phyloP scores from a whole-genome alignment of 2,797 vertebrate species.

The Okamejei kenojei region DNA sequence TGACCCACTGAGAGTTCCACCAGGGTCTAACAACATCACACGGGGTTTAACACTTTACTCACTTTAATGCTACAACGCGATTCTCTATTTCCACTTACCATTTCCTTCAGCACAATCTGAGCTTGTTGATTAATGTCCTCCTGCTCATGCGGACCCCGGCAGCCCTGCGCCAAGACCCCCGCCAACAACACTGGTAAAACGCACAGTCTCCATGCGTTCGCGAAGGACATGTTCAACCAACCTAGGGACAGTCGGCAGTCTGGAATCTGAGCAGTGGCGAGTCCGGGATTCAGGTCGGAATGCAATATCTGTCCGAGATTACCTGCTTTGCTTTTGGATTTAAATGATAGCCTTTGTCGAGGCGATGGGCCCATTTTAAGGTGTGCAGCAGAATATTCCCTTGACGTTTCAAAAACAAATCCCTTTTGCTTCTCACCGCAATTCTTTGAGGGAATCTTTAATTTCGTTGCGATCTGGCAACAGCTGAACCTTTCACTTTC shows the following conservation, averaged over 20 bases:
- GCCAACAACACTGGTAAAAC: not conserved
- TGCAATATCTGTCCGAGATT: not conserved
- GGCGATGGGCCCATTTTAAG: not conserved
- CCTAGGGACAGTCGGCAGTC: no score
- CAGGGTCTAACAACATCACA: not conserved
- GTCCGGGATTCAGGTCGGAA: not conserved
- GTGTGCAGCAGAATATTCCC: not conserved
- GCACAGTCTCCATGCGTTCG: not conserved
- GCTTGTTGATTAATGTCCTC: not conserved
- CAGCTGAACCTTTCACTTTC: conserved; percentile 6
- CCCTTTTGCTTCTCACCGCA: not conserved
- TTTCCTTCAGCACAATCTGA: no score
- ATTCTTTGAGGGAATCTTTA: not conserved
- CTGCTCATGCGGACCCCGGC: not conserved
- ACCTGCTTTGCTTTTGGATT: not conserved
- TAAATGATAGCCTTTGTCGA: not conserved
- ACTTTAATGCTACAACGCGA: not conserved
- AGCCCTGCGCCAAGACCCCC: not conserved
- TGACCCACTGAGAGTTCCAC: no score
- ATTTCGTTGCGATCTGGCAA: not conserved
- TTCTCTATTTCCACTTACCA: not conserved
- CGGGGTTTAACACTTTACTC: not conserved
- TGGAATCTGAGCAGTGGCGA: not conserved
- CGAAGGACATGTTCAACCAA: not conserved
- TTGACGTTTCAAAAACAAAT: not conserved